Conservation (phyloP, 1,140 invertebrate genomes). For the Drosophila willistoni region DNA sequence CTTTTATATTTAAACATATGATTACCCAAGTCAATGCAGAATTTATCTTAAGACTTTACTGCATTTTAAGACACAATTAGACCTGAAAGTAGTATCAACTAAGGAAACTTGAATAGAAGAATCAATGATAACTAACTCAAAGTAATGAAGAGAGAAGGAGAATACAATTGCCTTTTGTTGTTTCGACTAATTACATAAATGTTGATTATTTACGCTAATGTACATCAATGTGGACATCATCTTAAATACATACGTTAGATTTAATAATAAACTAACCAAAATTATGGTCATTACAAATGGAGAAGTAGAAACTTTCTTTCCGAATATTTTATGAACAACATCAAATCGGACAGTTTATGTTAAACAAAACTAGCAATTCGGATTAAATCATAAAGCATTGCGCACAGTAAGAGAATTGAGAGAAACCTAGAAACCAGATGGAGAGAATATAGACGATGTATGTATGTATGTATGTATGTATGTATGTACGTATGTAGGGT, state of each 20-base stretch:
- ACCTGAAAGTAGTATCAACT: too few species aligned
- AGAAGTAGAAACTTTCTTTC: conserved; percentile 44
- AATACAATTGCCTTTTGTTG: conserved; percentile 11
- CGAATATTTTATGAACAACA: conserved; percentile 71
- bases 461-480: background rate
- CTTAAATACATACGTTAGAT: background rate
- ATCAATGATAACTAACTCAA: background rate
- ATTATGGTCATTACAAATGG: conserved; percentile 44
- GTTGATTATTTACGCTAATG: conserved; percentile 17
- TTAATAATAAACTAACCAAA: conserved; percentile 33
- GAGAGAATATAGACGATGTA: background rate
- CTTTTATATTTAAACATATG: too few species aligned
- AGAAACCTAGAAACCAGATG: background rate
- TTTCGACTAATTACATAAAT: conserved; percentile 18
- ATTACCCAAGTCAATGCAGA: too few species aligned
- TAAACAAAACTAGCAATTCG: conserved; percentile 63
- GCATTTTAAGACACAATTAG: too few species aligned
- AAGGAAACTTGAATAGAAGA: background rate
- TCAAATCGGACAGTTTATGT: conserved; percentile 78
- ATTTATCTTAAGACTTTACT: too few species aligned
- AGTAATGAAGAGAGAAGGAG: background rate
- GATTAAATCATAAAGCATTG: conserved; percentile 66
- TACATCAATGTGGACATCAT: conserved; percentile 1
- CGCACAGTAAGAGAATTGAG: conserved; percentile 5
- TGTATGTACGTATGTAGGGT: background rate